These are phyloP conservation scores for Poecilia latipinna DNA, from an alignment of 2,113 vertebrate genomes.

Conservation along the genomic window DNA sequence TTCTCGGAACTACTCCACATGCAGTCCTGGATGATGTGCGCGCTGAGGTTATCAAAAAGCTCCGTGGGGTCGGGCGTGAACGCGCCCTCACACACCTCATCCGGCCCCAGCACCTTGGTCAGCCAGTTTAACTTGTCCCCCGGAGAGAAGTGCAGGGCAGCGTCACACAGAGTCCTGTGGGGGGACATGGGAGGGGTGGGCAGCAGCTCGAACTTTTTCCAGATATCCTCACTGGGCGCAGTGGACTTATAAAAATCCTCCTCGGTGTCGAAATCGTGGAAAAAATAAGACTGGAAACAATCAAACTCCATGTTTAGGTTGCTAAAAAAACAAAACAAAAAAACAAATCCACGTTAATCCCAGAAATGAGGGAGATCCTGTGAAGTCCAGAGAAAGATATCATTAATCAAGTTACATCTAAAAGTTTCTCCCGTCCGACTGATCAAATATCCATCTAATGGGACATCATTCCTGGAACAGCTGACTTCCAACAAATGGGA, in stretches of 20 bases:
- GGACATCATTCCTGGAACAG: constrained; percentile 23
- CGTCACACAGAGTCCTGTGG: constrained; percentile 72
- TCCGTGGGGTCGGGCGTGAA: constrained; percentile 78
- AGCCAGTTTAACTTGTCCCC: constrained; percentile 81
- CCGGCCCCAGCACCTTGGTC: constrained; percentile 78
- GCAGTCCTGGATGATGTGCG: constrained; percentile 91
- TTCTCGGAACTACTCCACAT: constrained; percentile 95
- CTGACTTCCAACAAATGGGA: constrained; percentile 51
- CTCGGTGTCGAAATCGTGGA: constrained; percentile 86
- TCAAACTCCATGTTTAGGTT: constrained; percentile 85
- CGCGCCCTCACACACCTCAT: constrained; percentile 82
- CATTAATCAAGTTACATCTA: constrained; percentile 22
- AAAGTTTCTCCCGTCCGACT: constrained; percentile 11
- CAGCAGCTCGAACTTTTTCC: constrained; percentile 98
- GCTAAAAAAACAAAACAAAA: background rate
- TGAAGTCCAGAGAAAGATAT: constrained; percentile 32
- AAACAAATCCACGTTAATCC: constrained; percentile 20
- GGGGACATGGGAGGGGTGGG: constrained; percentile 90
- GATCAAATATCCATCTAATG: constrained; percentile 35
- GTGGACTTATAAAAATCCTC: constrained; percentile 94
- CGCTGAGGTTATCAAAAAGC: constrained; percentile 87
- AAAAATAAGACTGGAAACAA: constrained; percentile 89
- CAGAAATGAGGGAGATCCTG: constrained; percentile 11
- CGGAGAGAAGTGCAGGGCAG: constrained; percentile 52
- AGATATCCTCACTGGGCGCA: constrained; percentile 94